A percentile compares a stretch with the other conserved stretches of the same genome.
These are phyloP conservation scores for Amiota minor DNA, from an alignment of 2,888 invertebrate species.

Conservation along the genomic window DNA sequence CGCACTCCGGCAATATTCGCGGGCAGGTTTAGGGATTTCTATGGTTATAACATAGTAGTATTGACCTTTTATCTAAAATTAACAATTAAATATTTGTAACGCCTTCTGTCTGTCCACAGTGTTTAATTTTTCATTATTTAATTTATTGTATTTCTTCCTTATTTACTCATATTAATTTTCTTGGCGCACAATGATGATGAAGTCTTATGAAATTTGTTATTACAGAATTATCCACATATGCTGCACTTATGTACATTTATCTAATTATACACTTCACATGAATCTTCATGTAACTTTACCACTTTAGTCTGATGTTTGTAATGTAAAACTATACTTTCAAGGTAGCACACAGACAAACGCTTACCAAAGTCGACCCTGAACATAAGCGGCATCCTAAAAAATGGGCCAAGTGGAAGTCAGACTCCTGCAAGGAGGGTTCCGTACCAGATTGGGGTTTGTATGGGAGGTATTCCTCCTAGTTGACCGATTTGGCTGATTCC, in stretches of 20 bases:
- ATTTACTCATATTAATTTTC: not conserved
- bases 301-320: conserved; percentile 5
- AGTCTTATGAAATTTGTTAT: conserved; percentile 24
- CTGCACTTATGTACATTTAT: not conserved
- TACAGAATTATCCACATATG: conserved; percentile 35
- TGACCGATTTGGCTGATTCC: no score
- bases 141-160: conserved; percentile 34
- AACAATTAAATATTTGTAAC: conserved; percentile 70
- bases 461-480: no score
- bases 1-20: conserved; percentile 7
- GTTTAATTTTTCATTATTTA: conserved; percentile 40
- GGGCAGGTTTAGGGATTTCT: conserved; percentile 28
- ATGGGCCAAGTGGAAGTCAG: no score
- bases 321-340: no score
- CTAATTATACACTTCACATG: conserved; percentile 31
- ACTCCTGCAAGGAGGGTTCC: no score
- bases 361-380: no score
- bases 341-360: no score
- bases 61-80: conserved; percentile 51
- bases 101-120: conserved; percentile 47
- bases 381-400: no score
- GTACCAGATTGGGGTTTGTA: no score
- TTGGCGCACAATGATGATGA: no score
- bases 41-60: conserved; percentile 55
- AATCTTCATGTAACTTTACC: conserved; percentile 12